A percentile compares a stretch with the other conserved stretches of the same genome.
Evolutionary conservation across 2,888 invertebrate species (phyloP).

Genomic region (Hydropsyche betteni): DNA sequence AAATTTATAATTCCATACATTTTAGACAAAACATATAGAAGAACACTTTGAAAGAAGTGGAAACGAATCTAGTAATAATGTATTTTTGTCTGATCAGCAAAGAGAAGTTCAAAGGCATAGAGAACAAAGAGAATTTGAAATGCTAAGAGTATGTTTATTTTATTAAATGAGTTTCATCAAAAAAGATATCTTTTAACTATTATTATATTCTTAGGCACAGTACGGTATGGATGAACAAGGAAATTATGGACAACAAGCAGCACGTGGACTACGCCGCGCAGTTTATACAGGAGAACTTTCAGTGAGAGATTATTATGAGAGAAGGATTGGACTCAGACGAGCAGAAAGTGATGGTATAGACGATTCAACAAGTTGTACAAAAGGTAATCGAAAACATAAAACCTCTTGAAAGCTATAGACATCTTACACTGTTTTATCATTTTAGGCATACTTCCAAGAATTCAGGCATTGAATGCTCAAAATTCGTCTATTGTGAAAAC

Average conservation of each 20-base stretch:
- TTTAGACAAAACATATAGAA: constrained; percentile 80
- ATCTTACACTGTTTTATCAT: constrained; percentile 4
- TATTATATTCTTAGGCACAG: constrained; percentile 69
- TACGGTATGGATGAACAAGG: constrained; percentile 92
- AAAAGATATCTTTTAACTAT: neutral
- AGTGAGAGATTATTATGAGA: constrained; percentile 85
- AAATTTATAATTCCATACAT: constrained; percentile 43
- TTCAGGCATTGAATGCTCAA: constrained; percentile 62
- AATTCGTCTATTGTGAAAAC: constrained; percentile 73
- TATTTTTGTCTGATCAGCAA: constrained; percentile 60
- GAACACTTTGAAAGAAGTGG: constrained; percentile 76
- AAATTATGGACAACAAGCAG: constrained; percentile 77
- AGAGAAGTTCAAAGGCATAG: constrained; percentile 76
- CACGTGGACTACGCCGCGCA: constrained; percentile 81
- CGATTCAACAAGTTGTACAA: constrained; percentile 82
- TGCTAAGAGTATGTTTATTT: constrained; percentile 66
- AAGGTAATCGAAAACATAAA: constrained; percentile 65
- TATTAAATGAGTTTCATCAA: neutral
- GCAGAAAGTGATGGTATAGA: constrained; percentile 83
- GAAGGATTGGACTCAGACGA: constrained; percentile 77
- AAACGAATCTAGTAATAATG: constrained; percentile 53
- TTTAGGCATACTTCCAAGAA: constrained; percentile 62
- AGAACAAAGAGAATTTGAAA: constrained; percentile 83
- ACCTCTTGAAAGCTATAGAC: neutral
- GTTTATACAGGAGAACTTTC: constrained; percentile 88